phyloP scores from a whole-genome alignment of 2,888 invertebrate genomes.

The Colletes collaris region DNA sequence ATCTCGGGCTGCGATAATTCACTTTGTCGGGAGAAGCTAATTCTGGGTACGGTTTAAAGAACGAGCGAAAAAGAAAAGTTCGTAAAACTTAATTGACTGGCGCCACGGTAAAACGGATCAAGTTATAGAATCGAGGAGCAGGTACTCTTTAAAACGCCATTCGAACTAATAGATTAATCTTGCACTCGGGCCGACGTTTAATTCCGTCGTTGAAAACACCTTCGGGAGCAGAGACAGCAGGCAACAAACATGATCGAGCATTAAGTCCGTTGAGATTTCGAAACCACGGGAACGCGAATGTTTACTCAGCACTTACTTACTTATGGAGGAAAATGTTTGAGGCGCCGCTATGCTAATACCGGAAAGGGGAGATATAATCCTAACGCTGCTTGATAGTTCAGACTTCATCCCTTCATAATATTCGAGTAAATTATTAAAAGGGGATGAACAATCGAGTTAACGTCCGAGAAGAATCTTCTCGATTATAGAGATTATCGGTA shows the following conservation, averaged over 20 bases:
- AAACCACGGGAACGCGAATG: conserved; percentile 21
- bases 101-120: conserved; percentile 20
- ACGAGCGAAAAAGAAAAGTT: conserved; percentile 1
- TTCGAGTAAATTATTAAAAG: background rate
- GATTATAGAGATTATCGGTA: too few species aligned
- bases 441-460: background rate
- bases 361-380: conserved; percentile 31
- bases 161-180: conserved; percentile 8
- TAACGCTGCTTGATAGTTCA: conserved; percentile 15
- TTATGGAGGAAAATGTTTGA: conserved; percentile 39
- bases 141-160: conserved; percentile 10
- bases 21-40: conserved; percentile 37
- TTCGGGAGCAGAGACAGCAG: background rate
- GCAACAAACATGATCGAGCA: conserved; percentile 36
- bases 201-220: background rate
- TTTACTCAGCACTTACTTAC: conserved; percentile 41
- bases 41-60: conserved; percentile 30
- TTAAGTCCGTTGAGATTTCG: conserved; percentile 18
- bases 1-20: conserved; percentile 39
- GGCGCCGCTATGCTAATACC: conserved; percentile 33
- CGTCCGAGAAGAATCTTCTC: background rate
- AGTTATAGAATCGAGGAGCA: conserved; percentile 24
- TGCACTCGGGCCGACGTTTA: background rate
- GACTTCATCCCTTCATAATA: background rate
- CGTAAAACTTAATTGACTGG: conserved; percentile 43